Evolutionary conservation across 1,140 invertebrate genomes (phyloP), one percentile per base, ranked within the genome.

Genomic region (Telenomus remus): DNA sequence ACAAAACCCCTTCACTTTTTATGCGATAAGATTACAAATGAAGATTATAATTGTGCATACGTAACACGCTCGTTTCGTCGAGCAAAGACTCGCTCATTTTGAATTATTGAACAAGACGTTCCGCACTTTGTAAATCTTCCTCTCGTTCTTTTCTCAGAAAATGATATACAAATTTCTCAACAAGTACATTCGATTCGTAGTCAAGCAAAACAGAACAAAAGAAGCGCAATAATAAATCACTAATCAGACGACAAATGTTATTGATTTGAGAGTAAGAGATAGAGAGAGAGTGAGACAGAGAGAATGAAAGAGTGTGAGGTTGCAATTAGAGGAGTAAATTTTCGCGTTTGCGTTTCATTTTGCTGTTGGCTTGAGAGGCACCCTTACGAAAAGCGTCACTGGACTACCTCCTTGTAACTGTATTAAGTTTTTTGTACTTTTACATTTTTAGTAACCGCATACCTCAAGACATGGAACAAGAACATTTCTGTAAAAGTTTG

Each of bases 401-500:
- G 82, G 82, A 85, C 83, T 86, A 86, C 86, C 85, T 86, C 84
- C 82, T 84, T 75, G 74, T 85, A 86, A 85, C 78, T 85, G 83
- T 87, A 86, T 86, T 87, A 86, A 86, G 81, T 85, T 85, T 27
- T 86, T 87, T 86, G 82, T 85, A 87, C 80, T 84, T 85, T 87
- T 87, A 87, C 84, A 84, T 82, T 84, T 85, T 85, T 87, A 87
- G 84, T 85, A 86, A 87, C 85, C 84, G 80, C 84, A 87, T 86
- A 87, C 84, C 86, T 86, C 85, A 86, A 81, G 85, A 82, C 79
- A 81, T 78, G 74, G 65, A 80, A 77, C 78, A 80, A 82, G 72
- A 27, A 27, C 19, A 80, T 75, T 72, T 63, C 34, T 57, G 69
- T 64, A 76, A 56, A 73, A 80, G 74, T 80, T 74, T 70, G 73